phyloP scores from a whole-genome alignment of 2,797 vertebrate genomes.

The Peromyscus eremicus region DNA sequence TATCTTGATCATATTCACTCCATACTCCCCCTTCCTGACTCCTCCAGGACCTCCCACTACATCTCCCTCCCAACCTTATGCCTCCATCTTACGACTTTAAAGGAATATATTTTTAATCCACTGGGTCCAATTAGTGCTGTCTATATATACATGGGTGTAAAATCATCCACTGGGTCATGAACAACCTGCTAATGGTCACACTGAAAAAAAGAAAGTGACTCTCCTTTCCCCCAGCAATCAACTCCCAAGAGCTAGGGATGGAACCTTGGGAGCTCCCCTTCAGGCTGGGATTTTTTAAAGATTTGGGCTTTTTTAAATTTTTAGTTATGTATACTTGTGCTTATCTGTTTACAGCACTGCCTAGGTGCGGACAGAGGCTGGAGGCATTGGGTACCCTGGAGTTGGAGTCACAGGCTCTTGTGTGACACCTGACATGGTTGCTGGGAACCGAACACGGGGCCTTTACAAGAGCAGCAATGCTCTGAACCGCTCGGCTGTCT shows the following conservation, averaged over 20 bases:
- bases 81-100: neutral
- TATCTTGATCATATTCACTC: neutral
- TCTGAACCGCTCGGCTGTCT: neutral
- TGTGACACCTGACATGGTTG: neutral
- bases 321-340: neutral
- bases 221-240: neutral
- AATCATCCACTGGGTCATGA: neutral
- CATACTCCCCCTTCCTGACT: fast-evolving
- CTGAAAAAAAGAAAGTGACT: neutral
- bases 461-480: neutral
- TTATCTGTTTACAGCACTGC: neutral
- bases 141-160: neutral
- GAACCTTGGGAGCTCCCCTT: neutral
- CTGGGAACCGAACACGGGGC: neutral
- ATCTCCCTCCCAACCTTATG: neutral
- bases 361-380: neutral
- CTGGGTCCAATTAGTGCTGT: neutral
- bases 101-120: neutral
- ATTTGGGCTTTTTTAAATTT: neutral
- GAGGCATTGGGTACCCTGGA: neutral
- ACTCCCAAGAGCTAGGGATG: too few relatives aligned
- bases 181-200: neutral
- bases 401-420: neutral
- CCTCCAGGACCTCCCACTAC: neutral
- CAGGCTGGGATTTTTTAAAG: neutral